Evolutionary conservation across 1,140 invertebrate genomes (phyloP), one percentile per base, ranked within the genome.

Genomic region (Zaprionus ornatus): DNA sequence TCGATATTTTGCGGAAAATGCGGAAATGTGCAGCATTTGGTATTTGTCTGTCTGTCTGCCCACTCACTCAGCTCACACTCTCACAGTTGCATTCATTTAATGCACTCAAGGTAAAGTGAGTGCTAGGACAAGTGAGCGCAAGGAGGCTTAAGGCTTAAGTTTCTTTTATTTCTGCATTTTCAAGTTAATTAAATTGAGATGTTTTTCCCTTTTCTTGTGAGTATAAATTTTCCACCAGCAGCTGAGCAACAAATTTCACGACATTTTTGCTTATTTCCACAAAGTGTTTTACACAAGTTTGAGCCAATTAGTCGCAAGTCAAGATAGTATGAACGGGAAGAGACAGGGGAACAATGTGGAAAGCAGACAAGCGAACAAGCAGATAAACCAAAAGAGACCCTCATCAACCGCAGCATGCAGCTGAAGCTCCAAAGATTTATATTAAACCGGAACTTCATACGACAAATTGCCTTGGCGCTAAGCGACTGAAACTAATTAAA

Each of bases 11-110:
- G 72, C 48, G 90, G 42, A 66, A 72, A 65, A 84, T 90, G 67
- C 85, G 81, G 76, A 82, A 88, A 90, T 90, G 81, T 90, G 85
- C 85, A 90, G 83, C 79, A 90, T 88, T 88, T 82, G 65, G 81
- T 88, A 79, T 70, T 67, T 66, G 56, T 77, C 42, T 71, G 56
- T 77, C 42, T 71, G 61, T 75, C 65, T 65, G 55, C 35, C 13
- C 37, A 15, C 35, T 27, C 57, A 29, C 54, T 12, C 32, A 59
- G n/a, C n/a, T 23, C 13, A 42, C 12, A 25, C 45, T 17, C 15
- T 9, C 13, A 27, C 50, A 54, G 12, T 37, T 27, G 21, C 21
- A 60, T 60, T 63, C 52, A 50, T 71, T 60, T 63, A 68, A 57
- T 70, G 66, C 48, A 54, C 73, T 59, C 48, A 45, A 15, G 32